Evolutionary conservation across 2,888 invertebrate genomes (phyloP), one percentile per base, ranked within the genome.

Genomic region (Apodemia mormo): DNA sequence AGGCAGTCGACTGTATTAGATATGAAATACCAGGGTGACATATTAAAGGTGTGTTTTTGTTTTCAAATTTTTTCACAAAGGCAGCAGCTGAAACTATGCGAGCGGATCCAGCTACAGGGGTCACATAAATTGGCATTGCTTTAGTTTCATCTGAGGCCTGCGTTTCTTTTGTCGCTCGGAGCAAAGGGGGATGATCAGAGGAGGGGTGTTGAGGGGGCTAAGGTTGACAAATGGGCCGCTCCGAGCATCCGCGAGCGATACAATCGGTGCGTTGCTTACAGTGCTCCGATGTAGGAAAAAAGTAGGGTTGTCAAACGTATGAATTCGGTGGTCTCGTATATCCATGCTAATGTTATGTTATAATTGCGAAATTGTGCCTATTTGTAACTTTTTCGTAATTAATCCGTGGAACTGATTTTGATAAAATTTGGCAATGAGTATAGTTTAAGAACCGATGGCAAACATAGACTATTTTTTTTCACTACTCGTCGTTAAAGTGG

Each of bases 271-370:
- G 92, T 92, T 92, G 92, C 92, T 92, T 91, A 92, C 93, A 92
- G 93, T 90, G 92, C 90, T 87, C 91, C 90, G 88, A 82, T 85
- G 86, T 87, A 93, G 94, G 94, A 94, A 95, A 95, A 94, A 94
- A 86, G 81, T 93, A 94, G 94, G 94, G 92, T 67, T 92, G 88
- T 0, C 65, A 40, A 9, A 30, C 29, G 4, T n/a, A 52, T 61
- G 49, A 43, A 22, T 33, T 8, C 3, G 30, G 22, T 66, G 54
- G n/a, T 30, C 52, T 67, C 37, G n/a, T 54, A 30, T 52, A n/a
- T 22, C 30, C 40, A 1, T 40, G 8, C 8, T 37, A 37, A 37
- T 37, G 9, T 33, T 40, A 6, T 54, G 14, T 9, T n/a, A 37
- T 37, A 7, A 37, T 0, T 37, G 37, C 37, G 7, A 37, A 37